A percentile compares a stretch with the other conserved stretches of the same genome.
phyloP scores from a whole-genome alignment of 2,888 invertebrate genomes.

The Eupithecia pulchellata region DNA sequence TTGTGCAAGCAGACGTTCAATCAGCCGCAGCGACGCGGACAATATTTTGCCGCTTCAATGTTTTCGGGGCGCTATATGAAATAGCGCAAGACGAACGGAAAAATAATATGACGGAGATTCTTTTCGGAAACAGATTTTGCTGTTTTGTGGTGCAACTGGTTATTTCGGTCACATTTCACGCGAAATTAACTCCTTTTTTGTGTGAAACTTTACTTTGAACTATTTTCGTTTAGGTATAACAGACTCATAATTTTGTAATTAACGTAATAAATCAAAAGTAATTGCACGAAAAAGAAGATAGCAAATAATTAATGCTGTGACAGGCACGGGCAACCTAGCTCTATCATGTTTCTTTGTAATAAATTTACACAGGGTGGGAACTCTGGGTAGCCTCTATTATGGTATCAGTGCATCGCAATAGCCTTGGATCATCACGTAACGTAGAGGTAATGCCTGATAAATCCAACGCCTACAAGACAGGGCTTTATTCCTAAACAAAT shows the following conservation, averaged over 20 bases:
- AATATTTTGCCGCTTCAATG: conserved; percentile 48
- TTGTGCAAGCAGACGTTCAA: conserved; percentile 63
- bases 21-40: conserved; percentile 51
- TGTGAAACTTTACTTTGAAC: not conserved
- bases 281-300: conserved; percentile 31
- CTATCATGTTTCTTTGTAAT: conserved; percentile 47
- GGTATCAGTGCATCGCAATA: conserved; percentile 45
- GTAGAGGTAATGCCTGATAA: conserved; percentile 30
- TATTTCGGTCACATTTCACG: not conserved
- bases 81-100: conserved; percentile 25
- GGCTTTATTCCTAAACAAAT: conserved; percentile 51
- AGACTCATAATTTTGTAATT: conserved; percentile 28
- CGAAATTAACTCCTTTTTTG: not conserved
- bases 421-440: conserved; percentile 39
- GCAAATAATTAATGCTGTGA: conserved; percentile 27
- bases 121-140: conserved; percentile 6
- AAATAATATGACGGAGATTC: conserved; percentile 11
- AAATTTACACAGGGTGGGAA: conserved; percentile 41
- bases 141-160: not conserved
- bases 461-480: conserved; percentile 33
- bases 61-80: conserved; percentile 33
- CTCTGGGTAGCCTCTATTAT: conserved; percentile 21
- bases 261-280: conserved; percentile 29
- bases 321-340: conserved; percentile 30
- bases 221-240: conserved; percentile 13